phyloP scores from a whole-genome alignment of 2,797 vertebrate genomes.

The Brachyrhaphis roseni region DNA sequence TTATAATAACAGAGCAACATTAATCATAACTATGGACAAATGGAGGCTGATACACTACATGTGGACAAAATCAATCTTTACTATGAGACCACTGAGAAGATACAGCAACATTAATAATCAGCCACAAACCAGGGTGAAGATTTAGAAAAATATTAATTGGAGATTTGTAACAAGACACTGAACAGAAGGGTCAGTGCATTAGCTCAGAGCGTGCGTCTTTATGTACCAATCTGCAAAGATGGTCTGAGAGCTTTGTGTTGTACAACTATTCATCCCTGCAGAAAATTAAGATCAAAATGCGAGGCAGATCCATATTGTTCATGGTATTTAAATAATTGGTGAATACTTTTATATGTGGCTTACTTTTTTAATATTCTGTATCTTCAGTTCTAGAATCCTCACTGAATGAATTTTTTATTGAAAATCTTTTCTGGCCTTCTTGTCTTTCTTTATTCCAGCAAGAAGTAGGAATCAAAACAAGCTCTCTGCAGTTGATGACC shows the following conservation, averaged over 20 bases:
- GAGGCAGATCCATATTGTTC: not conserved
- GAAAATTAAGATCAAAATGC: not conserved
- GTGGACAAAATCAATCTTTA: not conserved
- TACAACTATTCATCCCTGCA: not conserved
- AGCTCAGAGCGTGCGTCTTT: not conserved
- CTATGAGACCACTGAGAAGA: not conserved
- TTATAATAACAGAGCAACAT: not conserved
- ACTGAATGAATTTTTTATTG: not conserved
- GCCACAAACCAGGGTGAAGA: not conserved
- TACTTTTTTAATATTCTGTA: not conserved
- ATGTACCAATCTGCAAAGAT: not conserved
- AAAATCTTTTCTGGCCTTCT: not conserved
- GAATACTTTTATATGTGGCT: not conserved
- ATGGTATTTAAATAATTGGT: not conserved
- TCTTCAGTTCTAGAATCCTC: not conserved
- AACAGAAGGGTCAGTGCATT: not conserved
- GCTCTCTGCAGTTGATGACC: not conserved
- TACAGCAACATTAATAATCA: not conserved
- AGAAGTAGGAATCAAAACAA: not conserved
- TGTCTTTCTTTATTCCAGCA: not conserved
- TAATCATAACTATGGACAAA: not conserved
- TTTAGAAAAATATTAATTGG: not conserved
- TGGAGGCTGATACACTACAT: not conserved
- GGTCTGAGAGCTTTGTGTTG: not conserved
- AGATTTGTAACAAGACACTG: not conserved